phyloP scores from a whole-genome alignment of 2,797 vertebrate species.

The Notolepis coatsorum region DNA sequence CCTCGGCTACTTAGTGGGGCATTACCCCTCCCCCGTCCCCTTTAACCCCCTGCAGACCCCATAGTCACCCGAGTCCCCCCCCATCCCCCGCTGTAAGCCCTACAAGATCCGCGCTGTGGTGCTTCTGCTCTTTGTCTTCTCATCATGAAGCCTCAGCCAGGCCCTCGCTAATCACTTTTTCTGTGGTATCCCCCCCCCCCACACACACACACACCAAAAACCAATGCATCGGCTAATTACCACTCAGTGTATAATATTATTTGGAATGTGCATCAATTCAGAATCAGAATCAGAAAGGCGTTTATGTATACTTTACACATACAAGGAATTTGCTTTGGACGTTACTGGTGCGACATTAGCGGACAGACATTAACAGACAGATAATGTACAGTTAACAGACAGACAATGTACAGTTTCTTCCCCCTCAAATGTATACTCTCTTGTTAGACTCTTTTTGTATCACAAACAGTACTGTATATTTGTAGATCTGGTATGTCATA shows the following conservation, averaged over 20 bases:
- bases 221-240: slow-evolving; percentile 57
- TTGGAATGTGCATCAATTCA: slow-evolving; percentile 43
- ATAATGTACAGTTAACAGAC: no score
- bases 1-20: slow-evolving; percentile 52
- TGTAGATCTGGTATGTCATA: no score
- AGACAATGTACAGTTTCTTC: no score
- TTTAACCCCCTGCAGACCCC: slow-evolving; percentile 65
- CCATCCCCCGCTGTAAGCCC: slow-evolving; percentile 20
- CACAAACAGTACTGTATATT: no score
- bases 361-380: no score
- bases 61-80: slow-evolving; percentile 31
- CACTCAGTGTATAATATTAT: slow-evolving; percentile 13
- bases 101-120: slow-evolving; percentile 30
- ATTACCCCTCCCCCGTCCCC: slow-evolving; percentile 60
- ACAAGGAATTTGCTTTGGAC: no score
- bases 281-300: no score
- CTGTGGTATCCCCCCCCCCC: neutral
- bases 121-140: slow-evolving; percentile 52
- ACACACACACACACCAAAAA: slow-evolving; percentile 39
- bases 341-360: no score
- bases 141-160: slow-evolving; percentile 17
- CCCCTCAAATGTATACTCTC: no score
- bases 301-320: no score
- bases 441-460: no score
- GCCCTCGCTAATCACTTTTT: slow-evolving; percentile 46